phyloP scores from a whole-genome alignment of 2,888 invertebrate genomes.

The Sepiola atlantica region DNA sequence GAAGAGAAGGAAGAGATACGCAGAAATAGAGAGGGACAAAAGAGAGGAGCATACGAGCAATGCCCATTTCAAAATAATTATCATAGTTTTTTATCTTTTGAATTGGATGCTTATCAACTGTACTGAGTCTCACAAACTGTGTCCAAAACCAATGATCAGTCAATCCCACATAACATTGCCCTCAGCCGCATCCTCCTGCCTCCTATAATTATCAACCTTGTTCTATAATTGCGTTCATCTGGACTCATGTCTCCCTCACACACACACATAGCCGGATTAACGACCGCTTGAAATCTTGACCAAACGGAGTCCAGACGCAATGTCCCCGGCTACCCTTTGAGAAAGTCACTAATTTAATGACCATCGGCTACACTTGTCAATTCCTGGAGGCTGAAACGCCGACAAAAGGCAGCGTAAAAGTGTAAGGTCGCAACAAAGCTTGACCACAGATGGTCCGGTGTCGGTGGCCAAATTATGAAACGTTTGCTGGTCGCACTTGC shows the following conservation, averaged over 20 bases:
- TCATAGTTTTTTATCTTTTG: not conserved
- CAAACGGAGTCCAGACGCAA: not conserved
- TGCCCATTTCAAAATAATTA: not conserved
- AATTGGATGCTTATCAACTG: not conserved
- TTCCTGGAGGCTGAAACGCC: not conserved
- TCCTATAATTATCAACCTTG: not conserved
- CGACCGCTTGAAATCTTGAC: not conserved
- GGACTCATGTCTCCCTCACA: not conserved
- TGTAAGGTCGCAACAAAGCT: not conserved
- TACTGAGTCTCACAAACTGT: not conserved
- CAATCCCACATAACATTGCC: not conserved
- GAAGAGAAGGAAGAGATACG: not conserved
- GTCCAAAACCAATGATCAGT: not conserved
- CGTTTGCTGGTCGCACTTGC: not conserved
- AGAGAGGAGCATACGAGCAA: too few species aligned
- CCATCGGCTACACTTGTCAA: not conserved
- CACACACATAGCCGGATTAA: not conserved
- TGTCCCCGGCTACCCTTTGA: not conserved
- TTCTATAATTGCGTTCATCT: not conserved
- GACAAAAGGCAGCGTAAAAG: not conserved
- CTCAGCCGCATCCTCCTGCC: not conserved
- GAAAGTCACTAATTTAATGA: not conserved
- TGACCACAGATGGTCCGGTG: not conserved
- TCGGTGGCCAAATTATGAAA: constrained; percentile 2
- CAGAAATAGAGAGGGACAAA: not conserved